Base-by-base conservation (phyloP, 2,113 vertebrate genomes). In the Atractosteus spatula region DNA sequence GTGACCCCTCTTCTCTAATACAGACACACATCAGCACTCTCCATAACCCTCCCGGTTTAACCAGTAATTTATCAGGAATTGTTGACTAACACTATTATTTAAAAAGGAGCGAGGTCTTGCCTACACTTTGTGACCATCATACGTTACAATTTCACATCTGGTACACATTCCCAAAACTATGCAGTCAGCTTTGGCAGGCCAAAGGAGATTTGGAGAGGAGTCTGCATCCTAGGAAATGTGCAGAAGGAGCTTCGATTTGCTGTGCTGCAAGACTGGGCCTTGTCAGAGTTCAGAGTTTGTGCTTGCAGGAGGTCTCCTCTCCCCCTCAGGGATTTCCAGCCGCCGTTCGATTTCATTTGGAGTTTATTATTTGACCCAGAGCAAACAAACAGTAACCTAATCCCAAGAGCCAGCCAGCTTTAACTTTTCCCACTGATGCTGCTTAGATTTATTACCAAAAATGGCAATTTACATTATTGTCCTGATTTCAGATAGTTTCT, bases 71-170 rank as follows among this genome's bases (percentile, higher is more conserved):
- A 76, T 72, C 3, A 55, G 66, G 75, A 79, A 86, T 84, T 87
- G 86, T 85, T 83, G 70, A 74, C 84, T 79, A 81, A 73, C 78
- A 65, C 71, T 10, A 71, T 68, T 84, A 77, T 73, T 83, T 77
- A 76, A 75, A 78, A 84, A 76, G 77, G 77, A 75, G 66, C 75
- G 76, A 83, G 83, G 81, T 85, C 86, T 86, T 82, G 82, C 79
- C 77, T 82, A 86, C 78, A 83, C 88, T 86, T 88, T 83, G 88
- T 78, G 42, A 57, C 81, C 85, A 80, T 88, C 89, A 90, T 91
- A 90, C 89, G 77, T 91, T 88, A 82, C 78, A 79, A 82, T 85
- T 84, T 89, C 83, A 91, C 91, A 92, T 92, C 91, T 92, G 91
- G 87, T 92, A 91, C 90, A 81, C 82, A 91, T 92, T 86, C 82